Evolutionary conservation across 2,888 invertebrate genomes (phyloP), one percentile per base, ranked within the genome.

Genomic region (Spisula solida): DNA sequence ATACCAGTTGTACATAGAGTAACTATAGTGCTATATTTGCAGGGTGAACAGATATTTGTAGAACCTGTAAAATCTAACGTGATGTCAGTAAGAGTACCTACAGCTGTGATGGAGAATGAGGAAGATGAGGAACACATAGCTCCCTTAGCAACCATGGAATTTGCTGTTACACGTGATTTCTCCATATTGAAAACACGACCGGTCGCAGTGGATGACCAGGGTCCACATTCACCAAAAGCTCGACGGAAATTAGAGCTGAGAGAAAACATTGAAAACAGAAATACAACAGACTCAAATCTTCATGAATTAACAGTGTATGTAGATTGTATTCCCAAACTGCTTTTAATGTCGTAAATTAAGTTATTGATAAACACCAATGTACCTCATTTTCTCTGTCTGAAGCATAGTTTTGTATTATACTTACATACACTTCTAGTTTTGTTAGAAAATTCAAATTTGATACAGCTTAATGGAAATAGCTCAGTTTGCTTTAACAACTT

Each of bases 251-350:
- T 93, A 8, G 91, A 90, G 20, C 34, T 93, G 85, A 86, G 88
- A 56, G 93, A 92, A 89, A 90, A 92, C 78, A 88, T 87, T 70
- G 93, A 92, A 83, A 93, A 93, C 85, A 93, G 89, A 81, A 91
- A 85, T 86, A 88, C 92, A 48, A 89, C 92, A 82, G 94, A 95
- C 89, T 96, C 97, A 93, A 97, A 97, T 93, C 96, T 97, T 75
- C 97, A 97, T 93, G 97, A 97, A 91, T 95, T 97, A 90, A 96
- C 97, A 88, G 96, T 96, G 97, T 97, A 94, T 96, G 97, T 96
- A 79, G 4, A n/a, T 60, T 56, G 56, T 60, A 41, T 1, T 80
- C 4, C 12, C 1, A 51, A 51, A 51, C 51, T 16, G 51, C 4
- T 16, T 1, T 10, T 51, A 14, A 51, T 51, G 6, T 51, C 14